A percentile compares a stretch with the other conserved stretches of the same genome.
Evolutionary conservation across 2,888 invertebrate species (phyloP).

Genomic region (Cosmorhoe ocellata): DNA sequence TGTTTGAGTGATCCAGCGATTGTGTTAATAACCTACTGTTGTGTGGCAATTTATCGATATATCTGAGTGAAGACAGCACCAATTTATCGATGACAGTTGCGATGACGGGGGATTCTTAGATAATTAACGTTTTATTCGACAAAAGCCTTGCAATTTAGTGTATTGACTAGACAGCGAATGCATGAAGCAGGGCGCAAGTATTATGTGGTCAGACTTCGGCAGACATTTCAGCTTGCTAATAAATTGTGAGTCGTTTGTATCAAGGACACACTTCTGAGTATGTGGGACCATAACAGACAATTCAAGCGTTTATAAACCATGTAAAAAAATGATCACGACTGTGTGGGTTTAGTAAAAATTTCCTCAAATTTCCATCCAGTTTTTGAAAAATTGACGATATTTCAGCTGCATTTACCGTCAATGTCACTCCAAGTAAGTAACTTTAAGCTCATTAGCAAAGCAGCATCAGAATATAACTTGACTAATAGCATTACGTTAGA

Average conservation of each 20-base stretch:
- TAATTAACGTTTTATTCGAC: constrained; percentile 10
- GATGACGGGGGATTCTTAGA: constrained; percentile 19
- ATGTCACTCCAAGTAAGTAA: constrained; percentile 2
- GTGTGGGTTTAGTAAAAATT: too few species aligned
- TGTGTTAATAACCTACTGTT: neutral
- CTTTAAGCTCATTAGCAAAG: constrained; percentile 44
- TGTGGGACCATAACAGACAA: too few species aligned
- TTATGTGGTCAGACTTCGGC: too few species aligned
- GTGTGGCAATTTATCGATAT: constrained; percentile 32
- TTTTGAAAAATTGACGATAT: neutral
- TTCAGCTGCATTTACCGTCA: neutral
- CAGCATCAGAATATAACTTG: constrained; percentile 53
- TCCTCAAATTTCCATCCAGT: too few species aligned
- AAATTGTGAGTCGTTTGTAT: too few species aligned
- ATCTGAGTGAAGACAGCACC: constrained; percentile 33
- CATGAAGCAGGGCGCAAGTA: too few species aligned
- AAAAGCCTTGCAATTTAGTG: too few species aligned
- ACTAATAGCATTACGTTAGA: constrained; percentile 46
- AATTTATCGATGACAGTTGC: constrained; percentile 41
- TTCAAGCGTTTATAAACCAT: too few species aligned
- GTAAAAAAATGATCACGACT: too few species aligned
- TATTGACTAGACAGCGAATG: too few species aligned
- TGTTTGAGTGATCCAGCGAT: neutral
- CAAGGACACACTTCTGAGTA: too few species aligned
- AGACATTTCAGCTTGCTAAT: too few species aligned